Percentiles rank a stretch among this genome's conserved stretches.
Conservation (phyloP, 2,888 invertebrate species). For the Asteroscopus sphinx region DNA sequence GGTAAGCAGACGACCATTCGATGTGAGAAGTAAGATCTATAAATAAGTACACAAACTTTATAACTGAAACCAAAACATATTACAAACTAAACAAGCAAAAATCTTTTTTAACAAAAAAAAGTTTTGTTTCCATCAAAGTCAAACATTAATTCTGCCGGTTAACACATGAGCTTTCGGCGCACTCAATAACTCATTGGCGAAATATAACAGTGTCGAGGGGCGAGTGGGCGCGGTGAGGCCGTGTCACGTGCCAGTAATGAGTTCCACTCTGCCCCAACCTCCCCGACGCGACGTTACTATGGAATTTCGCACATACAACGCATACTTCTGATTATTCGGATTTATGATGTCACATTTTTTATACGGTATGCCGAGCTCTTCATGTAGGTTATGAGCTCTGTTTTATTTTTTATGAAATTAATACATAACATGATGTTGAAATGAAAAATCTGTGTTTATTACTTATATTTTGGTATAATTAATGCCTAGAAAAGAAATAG, state of each 20-base stretch:
- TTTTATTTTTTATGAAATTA: conserved; percentile 9
- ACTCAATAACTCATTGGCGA: conserved; percentile 89
- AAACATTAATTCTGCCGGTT: conserved; percentile 72
- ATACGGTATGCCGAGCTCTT: conserved; percentile 30
- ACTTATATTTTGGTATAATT: too few species aligned
- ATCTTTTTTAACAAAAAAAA: conserved; percentile 40
- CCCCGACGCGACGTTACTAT: conserved; percentile 70
- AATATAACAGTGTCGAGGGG: conserved; percentile 79
- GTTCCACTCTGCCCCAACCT: conserved; percentile 78
- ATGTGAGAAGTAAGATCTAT: too few species aligned
- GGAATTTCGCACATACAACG: conserved; percentile 87
- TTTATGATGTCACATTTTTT: conserved; percentile 75
- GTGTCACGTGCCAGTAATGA: conserved; percentile 89
- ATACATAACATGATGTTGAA: background rate
- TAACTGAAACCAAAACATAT: background rate
- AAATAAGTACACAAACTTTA: too few species aligned
- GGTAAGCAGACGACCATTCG: too few species aligned
- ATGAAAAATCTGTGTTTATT: too few species aligned
- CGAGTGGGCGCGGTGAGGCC: conserved; percentile 75
- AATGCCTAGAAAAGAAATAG: too few species aligned
- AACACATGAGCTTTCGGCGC: conserved; percentile 82
- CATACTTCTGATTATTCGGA: conserved; percentile 82
- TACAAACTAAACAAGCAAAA: conserved; percentile 16
- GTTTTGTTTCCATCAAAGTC: conserved; percentile 64
- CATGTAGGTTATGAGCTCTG: conserved; percentile 26